These are phyloP conservation scores for Drosophila equinoxialis DNA, from an alignment of 1,140 invertebrate species.

Conservation along the genomic window DNA sequence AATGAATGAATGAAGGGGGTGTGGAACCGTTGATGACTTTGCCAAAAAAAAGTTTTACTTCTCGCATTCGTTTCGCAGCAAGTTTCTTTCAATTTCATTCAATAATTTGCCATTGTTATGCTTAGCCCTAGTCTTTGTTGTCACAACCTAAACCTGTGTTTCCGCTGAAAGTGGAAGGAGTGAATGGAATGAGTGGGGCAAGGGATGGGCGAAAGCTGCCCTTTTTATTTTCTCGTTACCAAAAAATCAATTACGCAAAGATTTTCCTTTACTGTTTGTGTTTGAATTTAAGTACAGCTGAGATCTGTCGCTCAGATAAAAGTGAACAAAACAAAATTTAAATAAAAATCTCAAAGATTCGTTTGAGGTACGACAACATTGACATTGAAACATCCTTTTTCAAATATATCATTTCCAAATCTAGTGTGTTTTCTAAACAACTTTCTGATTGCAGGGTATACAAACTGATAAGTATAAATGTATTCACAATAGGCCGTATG, in stretches of 20 bases:
- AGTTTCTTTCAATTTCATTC: slow-evolving; percentile 17
- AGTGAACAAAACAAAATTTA: slow-evolving; percentile 23
- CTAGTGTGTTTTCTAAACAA: too few relatives aligned
- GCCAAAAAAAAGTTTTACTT: slow-evolving; percentile 33
- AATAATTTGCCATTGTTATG: slow-evolving; percentile 43
- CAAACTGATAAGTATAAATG: background rate
- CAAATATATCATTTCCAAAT: too few relatives aligned
- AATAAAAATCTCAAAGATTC: slow-evolving; percentile 20
- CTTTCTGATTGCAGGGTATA: too few relatives aligned
- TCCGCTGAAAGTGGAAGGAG: background rate
- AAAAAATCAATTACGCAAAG: slow-evolving; percentile 40
- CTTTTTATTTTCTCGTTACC: slow-evolving; percentile 28
- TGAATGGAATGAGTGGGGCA: background rate
- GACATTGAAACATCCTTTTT: background rate
- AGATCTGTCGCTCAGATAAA: slow-evolving; percentile 21
- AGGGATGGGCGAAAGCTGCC: slow-evolving; percentile 6
- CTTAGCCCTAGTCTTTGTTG: slow-evolving; percentile 19
- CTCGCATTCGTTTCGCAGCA: slow-evolving; percentile 13
- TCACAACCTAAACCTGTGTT: slow-evolving; percentile 11
- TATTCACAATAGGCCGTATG: background rate
- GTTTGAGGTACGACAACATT: background rate
- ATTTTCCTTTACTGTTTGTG: slow-evolving; percentile 8
- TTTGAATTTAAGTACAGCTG: slow-evolving; percentile 16
- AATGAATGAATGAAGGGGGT: background rate
- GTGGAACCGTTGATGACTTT: slow-evolving; percentile 17